These are phyloP conservation scores for Staurois parvus DNA, from an alignment of 2,797 vertebrate species.

Conservation along the genomic window DNA sequence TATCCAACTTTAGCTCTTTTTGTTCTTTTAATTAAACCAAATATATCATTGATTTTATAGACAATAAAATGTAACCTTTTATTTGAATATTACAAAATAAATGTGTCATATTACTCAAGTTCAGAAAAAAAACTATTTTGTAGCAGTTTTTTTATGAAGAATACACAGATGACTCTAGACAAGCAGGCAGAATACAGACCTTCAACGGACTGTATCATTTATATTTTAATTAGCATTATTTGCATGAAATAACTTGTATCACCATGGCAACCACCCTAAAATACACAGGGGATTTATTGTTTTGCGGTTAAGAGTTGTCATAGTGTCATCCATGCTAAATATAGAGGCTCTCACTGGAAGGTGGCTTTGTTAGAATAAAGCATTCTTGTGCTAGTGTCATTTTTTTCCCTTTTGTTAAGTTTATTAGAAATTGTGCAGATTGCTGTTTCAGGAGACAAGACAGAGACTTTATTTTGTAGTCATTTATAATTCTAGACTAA, in stretches of 20 bases:
- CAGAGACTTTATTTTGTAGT: no score
- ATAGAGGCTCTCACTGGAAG: constrained; percentile 29
- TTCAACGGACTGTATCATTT: not conserved
- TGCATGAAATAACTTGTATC: constrained; percentile 39
- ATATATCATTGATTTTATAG: not conserved
- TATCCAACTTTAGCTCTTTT: no score
- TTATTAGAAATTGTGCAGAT: no score
- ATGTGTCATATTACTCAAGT: not conserved
- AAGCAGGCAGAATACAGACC: not conserved
- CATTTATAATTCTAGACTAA: no score
- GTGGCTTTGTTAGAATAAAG: constrained; percentile 23
- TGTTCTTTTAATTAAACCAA: no score
- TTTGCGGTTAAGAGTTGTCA: constrained; percentile 41
- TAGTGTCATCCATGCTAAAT: constrained; percentile 2
- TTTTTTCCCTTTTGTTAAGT: not conserved
- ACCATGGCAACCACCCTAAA: constrained; percentile 42
- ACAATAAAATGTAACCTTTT: not conserved
- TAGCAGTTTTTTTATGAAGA: not conserved
- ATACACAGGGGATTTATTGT: constrained; percentile 36
- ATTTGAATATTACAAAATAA: not conserved
- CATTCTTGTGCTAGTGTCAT: not conserved
- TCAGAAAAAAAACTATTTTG: not conserved
- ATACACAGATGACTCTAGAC: not conserved
- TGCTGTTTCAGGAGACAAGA: no score
- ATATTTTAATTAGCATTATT: constrained; percentile 55